Base-by-base conservation (phyloP, 2,797 vertebrate species). In the Rhadinocentrus ornatus region DNA sequence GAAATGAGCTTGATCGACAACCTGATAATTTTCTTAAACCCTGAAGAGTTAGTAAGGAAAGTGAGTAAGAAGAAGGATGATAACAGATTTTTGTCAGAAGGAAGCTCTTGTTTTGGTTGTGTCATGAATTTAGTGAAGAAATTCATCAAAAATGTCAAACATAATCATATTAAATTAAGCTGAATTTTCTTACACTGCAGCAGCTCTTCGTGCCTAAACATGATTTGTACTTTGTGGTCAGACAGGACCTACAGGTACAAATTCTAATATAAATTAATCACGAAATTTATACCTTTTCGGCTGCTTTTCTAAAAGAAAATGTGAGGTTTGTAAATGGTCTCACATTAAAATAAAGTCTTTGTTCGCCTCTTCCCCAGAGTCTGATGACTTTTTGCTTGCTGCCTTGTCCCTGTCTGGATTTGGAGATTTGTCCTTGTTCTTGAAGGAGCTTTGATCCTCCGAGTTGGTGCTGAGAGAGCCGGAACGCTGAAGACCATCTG, bases 291-390 rank as follows among this genome's bases (percentile, higher is more conserved):
- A 70, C n/a, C n/a, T 59, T 12, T 10, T 74, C 39, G 39, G 58
- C 26, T 53, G 34, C 29, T 75, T 78, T 64, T 41, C 50, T 75
- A 57, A 78, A 74, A 44, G 34, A 48, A 72, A 71, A 6, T 24
- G 26, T 20, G 65, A 81, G 62, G 53, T 71, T 69, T 22, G 48
- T 62, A 39, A 65, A 57, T 20, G 29, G 32, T 9, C 46, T 91
- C 90, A 97, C 93, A 96, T 95, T 89, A 97, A 96, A 95, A 98
- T 97, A 91, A 97, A 96, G 84, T 97, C 96, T 93, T 96, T 98
- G 66, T 98, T 96, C 9, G 91, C 93, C 84, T 97, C 96, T 81
- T 97, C 96, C 3, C 94, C 96, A 32, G 96, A 96, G 87, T 97
- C 95, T 5, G 95, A 95, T n/a, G 95, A 94, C 68, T 96, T 98